A percentile compares a stretch with the other conserved stretches of the same genome.
phyloP scores from a whole-genome alignment of 2,888 invertebrate species.

The Catonia carolina region DNA sequence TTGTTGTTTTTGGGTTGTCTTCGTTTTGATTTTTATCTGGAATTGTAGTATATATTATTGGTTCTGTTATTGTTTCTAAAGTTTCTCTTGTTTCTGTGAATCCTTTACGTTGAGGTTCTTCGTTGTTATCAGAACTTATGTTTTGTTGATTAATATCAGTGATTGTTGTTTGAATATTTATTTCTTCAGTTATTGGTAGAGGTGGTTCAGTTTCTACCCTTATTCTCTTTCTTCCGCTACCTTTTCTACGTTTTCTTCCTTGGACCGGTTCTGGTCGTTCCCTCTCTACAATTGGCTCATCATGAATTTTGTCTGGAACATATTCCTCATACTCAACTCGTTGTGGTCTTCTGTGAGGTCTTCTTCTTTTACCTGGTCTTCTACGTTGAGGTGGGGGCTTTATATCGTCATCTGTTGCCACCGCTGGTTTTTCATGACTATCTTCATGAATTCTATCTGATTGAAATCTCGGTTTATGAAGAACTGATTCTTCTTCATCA shows the following conservation, averaged over 20 bases:
- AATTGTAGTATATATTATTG: background rate
- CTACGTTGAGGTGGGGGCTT: no score
- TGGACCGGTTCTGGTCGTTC: no score
- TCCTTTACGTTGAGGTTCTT: slow-evolving; percentile 8
- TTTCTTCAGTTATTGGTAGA: slow-evolving; percentile 7
- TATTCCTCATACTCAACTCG: no score
- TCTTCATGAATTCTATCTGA: no score
- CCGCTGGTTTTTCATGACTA: no score
- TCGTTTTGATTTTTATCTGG: background rate
- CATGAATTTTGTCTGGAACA: no score
- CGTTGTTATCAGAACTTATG: no score
- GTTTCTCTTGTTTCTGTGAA: slow-evolving; percentile 18
- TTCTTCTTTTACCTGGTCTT: no score
- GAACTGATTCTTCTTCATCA: slow-evolving; percentile 2
- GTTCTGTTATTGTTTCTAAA: slow-evolving; percentile 13
- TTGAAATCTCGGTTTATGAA: background rate
- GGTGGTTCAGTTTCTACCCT: slow-evolving; percentile 20
- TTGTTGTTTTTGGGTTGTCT: background rate
- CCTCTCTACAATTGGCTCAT: no score
- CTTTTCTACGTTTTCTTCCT: slow-evolving; percentile 30
- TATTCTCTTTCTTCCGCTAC: slow-evolving; percentile 27
- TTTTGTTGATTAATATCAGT: background rate
- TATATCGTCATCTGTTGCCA: no score
- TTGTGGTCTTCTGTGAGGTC: no score
- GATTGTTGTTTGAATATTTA: background rate